phyloP scores from a whole-genome alignment of 1,140 invertebrate genomes.

The Bursaphelenchus mucronatus region DNA sequence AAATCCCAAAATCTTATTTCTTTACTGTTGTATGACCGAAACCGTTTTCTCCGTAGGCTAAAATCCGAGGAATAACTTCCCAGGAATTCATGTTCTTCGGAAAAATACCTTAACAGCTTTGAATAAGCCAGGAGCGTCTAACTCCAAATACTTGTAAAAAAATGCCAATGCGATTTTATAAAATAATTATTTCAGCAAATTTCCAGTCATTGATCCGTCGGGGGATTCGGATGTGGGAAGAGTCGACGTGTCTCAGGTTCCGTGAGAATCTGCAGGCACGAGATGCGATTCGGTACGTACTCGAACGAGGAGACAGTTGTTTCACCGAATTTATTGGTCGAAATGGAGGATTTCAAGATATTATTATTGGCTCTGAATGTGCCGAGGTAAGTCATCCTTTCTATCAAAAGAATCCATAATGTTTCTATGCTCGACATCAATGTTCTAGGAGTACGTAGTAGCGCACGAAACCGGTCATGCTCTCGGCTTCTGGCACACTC shows the following conservation, averaged over 20 bases:
- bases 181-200: slow-evolving; percentile 49
- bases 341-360: slow-evolving; percentile 60
- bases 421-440: slow-evolving; percentile 12
- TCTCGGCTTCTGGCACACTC: slow-evolving; percentile 62
- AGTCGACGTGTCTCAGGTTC: slow-evolving; percentile 56
- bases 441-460: slow-evolving; percentile 56
- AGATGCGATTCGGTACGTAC: slow-evolving; percentile 57
- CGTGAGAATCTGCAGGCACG: slow-evolving; percentile 55
- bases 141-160: too few relatives aligned
- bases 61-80: too few relatives aligned
- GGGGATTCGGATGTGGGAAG: slow-evolving; percentile 61
- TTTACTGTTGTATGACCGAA: too few relatives aligned
- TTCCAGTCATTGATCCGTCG: slow-evolving; percentile 59
- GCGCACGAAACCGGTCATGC: slow-evolving; percentile 62
- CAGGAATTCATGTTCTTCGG: too few relatives aligned
- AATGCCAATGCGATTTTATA: not conserved
- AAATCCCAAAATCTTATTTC: too few relatives aligned
- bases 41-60: too few relatives aligned
- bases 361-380: slow-evolving; percentile 60
- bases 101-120: too few relatives aligned
- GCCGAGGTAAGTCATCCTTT: slow-evolving; percentile 44
- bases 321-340: slow-evolving; percentile 61
- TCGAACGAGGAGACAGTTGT: slow-evolving; percentile 57
- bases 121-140: too few relatives aligned
- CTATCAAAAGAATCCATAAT: slow-evolving; percentile 27